phyloP scores from a whole-genome alignment of 2,797 vertebrate species.

The Scolopax rusticola region DNA sequence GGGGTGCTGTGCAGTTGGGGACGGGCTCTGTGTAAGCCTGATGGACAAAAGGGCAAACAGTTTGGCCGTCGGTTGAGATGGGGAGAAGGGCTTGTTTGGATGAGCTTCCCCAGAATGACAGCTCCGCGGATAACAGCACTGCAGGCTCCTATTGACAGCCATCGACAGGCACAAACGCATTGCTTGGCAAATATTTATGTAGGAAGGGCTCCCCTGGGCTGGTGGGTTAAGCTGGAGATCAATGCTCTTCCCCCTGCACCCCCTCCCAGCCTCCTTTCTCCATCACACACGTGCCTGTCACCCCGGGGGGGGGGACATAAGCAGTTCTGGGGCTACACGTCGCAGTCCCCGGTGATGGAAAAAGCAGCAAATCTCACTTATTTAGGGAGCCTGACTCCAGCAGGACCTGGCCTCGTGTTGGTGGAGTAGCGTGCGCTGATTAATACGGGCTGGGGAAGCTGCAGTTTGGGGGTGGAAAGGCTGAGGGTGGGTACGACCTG shows the following conservation, averaged over 20 bases:
- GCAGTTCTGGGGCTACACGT: neutral
- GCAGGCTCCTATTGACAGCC: slow-evolving; percentile 71
- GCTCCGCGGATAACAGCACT: neutral
- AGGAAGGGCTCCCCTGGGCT: slow-evolving; percentile 59
- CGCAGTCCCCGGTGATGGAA: neutral
- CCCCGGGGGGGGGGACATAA: neutral
- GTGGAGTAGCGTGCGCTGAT: rapidly evolving
- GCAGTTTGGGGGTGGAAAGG: neutral
- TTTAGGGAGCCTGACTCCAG: neutral
- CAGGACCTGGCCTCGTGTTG: rapidly evolving
- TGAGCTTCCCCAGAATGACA: slow-evolving; percentile 7
- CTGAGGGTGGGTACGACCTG: neutral
- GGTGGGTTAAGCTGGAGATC: slow-evolving; percentile 43
- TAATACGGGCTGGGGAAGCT: neutral
- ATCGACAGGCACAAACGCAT: slow-evolving; percentile 70
- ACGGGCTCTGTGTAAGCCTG: rapidly evolving
- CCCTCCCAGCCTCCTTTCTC: neutral
- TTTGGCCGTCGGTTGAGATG: neutral
- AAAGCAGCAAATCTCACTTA: neutral
- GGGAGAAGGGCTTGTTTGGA: neutral
- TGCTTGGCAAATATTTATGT: slow-evolving; percentile 78
- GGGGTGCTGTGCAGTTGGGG: rapidly evolving
- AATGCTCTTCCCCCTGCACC: slow-evolving; percentile 30
- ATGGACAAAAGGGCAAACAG: neutral
- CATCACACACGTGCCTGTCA: rapidly evolving